These are phyloP conservation scores for Nezara viridula DNA, from an alignment of 2,888 invertebrate species.

Conservation along the genomic window DNA sequence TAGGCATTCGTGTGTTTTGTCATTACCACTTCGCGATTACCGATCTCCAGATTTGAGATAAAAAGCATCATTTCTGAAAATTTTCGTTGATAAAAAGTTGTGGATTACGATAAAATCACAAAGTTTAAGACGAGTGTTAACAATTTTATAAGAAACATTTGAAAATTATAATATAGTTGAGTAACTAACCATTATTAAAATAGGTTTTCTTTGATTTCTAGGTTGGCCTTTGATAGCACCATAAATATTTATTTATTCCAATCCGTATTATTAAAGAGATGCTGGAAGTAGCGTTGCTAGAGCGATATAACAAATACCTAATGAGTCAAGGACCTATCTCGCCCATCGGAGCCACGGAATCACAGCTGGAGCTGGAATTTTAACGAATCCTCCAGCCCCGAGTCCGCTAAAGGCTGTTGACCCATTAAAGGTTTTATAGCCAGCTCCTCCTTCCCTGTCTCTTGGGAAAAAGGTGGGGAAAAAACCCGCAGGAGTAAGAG, in stretches of 20 bases:
- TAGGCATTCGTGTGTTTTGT: no score
- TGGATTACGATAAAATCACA: no score
- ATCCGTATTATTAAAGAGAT: not conserved
- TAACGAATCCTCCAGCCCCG: conserved; percentile 24
- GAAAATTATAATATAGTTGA: no score
- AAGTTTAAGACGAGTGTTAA: no score
- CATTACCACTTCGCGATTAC: no score
- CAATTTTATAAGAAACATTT: no score
- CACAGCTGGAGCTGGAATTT: conserved; percentile 44
- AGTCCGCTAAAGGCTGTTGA: conserved; percentile 37
- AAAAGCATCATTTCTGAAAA: no score
- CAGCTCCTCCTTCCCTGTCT: not conserved
- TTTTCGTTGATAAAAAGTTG: no score
- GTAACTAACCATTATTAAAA: not conserved
- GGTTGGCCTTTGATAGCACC: no score
- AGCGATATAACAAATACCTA: not conserved
- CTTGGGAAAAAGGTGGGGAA: conserved; percentile 6
- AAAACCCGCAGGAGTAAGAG: conserved; percentile 16
- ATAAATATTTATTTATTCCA: not conserved
- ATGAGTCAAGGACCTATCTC: not conserved
- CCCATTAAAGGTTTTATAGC: conserved; percentile 45
- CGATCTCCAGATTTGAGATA: no score
- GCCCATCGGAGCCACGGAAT: conserved; percentile 45
- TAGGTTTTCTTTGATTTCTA: not conserved
- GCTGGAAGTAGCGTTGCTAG: not conserved